Evolutionary conservation across 1,140 invertebrate species (phyloP).

Genomic region (Bacillus rossius): DNA sequence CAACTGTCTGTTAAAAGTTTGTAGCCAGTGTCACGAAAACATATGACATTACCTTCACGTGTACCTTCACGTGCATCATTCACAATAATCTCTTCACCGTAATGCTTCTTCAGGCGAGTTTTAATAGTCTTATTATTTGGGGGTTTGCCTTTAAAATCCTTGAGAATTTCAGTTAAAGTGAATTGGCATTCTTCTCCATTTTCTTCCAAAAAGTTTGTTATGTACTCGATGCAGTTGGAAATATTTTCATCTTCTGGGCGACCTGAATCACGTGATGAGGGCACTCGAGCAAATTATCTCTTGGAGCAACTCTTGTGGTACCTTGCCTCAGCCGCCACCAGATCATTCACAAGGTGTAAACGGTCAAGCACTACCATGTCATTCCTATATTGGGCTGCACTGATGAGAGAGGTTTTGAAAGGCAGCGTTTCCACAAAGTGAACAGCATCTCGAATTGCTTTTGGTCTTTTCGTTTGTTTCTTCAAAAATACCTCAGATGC

Average conservation of each 20-base stretch:
- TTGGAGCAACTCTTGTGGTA: conserved; percentile 23
- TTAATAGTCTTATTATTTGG: not conserved
- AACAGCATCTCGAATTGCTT: too few relatives aligned
- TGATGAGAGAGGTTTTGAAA: too few relatives aligned
- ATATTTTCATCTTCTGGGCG: too few relatives aligned
- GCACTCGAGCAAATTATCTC: conserved; percentile 28
- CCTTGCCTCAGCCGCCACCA: conserved; percentile 25
- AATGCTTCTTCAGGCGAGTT: not conserved
- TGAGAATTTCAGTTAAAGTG: not conserved
- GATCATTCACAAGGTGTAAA: not conserved
- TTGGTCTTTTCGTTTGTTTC: too few relatives aligned
- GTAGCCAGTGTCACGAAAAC: conserved; percentile 23
- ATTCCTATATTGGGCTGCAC: not conserved
- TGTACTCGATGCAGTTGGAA: too few relatives aligned
- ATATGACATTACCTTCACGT: too few relatives aligned
- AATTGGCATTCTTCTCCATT: conserved; percentile 2
- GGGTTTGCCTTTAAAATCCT: not conserved
- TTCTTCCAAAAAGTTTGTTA: not conserved
- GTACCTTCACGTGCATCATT: conserved; percentile 16
- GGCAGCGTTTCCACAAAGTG: too few relatives aligned
- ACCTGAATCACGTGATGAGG: conserved; percentile 5
- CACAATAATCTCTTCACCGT: not conserved
- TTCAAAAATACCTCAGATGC: too few relatives aligned
- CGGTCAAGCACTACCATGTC: not conserved
- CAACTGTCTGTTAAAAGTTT: conserved; percentile 24